Evolutionary conservation across 2,888 invertebrate genomes (phyloP).

Genomic region (Auanema sp.): DNA sequence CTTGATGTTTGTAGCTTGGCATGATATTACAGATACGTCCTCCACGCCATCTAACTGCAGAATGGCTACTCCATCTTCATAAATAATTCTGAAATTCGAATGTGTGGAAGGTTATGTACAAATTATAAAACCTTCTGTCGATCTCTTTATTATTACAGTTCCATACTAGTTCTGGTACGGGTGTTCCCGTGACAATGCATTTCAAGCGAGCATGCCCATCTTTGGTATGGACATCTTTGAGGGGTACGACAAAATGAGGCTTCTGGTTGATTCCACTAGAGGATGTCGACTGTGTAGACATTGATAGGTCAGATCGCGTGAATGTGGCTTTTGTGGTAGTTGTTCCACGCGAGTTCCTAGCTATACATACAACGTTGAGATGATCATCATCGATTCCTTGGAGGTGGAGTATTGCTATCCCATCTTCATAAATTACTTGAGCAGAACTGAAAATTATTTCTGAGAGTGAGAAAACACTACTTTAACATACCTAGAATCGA

Average conservation of each 20-base stretch:
- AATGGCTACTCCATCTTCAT: conserved; percentile 48
- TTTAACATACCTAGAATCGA: conserved; percentile 2
- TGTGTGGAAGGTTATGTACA: no score
- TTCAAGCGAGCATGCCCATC: conserved; percentile 21
- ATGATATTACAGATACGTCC: conserved; percentile 27
- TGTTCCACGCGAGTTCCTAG: conserved; percentile 35
- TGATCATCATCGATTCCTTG: conserved; percentile 18
- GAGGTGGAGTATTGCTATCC: conserved; percentile 38
- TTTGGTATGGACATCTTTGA: conserved; percentile 26
- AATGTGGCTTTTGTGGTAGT: conserved; percentile 27
- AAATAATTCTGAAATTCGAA: conserved; percentile 28
- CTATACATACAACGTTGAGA: conserved; percentile 31
- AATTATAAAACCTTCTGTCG: no score
- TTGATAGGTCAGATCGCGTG: conserved; percentile 16
- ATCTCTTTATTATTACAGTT: conserved; percentile 22
- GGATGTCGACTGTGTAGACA: conserved; percentile 21
- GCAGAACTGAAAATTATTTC: conserved; percentile 24
- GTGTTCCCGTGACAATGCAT: conserved; percentile 33
- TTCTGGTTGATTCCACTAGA: conserved; percentile 29
- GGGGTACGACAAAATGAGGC: conserved; percentile 35
- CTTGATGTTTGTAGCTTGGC: conserved; percentile 23
- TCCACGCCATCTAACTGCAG: conserved; percentile 28
- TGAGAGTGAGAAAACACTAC: no score
- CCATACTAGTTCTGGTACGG: conserved; percentile 30
- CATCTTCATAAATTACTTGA: conserved; percentile 46